Base-by-base conservation (phyloP, 2,797 vertebrate species). In the Aplochiton taeniatus region DNA sequence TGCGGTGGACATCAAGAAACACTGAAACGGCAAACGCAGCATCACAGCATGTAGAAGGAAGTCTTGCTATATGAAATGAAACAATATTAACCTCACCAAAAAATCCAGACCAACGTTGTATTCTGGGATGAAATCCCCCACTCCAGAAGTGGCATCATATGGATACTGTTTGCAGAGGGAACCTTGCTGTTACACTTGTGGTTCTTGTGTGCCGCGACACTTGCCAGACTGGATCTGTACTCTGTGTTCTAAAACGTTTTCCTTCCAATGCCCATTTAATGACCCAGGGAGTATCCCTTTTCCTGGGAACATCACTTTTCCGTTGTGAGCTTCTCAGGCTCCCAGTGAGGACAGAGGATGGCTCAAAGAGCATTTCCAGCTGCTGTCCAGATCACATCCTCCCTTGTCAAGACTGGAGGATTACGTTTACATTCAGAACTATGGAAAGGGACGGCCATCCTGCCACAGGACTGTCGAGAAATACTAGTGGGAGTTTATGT, bases 401-500 rank as follows among this genome's bases (percentile, higher is more conserved):
- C 80, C 78, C 72, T 63, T 61, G 72, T 72, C 65, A 42, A 52
- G 62, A 80, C 82, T 83, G 80, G 76, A 87, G 80, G 74, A 75
- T 72, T 70, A 86, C 78, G 88, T 93, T 92, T 92, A 93, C 91
- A 80, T 79, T 74, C 74, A 74, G 77, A 87, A 73, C 92, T 85
- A 82, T 75, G 68, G 72, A 73, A 78, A 60, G 73, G 81, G 63
- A 17, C 20, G 20, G 6, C 41, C 71, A 61, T 65, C 14, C 75
- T 57, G 66, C 75, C 74, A 61, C 43, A 18, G 3, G 67, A 64
- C 63, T 69, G 91, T 85, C 89, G 91, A 87, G 70, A 80, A n/a
- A 88, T 77, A 94, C 89, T 91, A 92, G 90, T 95, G 91, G 91
- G 91, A 94, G 93, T 94, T 90, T 83, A 58, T 91, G 93, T 93